These are phyloP conservation scores for Hydroisotoma schaefferi DNA, from an alignment of 2,888 invertebrate genomes.

Conservation along the genomic window DNA sequence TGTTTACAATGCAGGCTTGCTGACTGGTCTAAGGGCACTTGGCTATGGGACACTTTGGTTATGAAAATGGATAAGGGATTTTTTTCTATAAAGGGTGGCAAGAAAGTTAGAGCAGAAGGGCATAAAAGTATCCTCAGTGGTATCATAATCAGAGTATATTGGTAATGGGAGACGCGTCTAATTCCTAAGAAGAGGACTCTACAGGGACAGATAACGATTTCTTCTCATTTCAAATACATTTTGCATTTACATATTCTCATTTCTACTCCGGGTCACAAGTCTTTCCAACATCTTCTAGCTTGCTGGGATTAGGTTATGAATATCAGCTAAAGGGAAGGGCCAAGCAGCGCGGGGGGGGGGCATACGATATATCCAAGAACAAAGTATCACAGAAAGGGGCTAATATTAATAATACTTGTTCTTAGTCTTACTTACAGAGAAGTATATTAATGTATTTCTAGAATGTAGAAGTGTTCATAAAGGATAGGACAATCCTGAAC, in stretches of 20 bases:
- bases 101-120: background rate
- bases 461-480: too few species aligned
- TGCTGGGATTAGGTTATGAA: too few species aligned
- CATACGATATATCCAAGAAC: too few species aligned
- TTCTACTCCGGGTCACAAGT: too few species aligned
- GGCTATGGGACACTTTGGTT: slow-evolving; percentile 6
- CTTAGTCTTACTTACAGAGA: too few species aligned
- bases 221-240: slow-evolving; percentile 35
- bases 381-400: too few species aligned
- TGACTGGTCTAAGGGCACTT: background rate
- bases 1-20: background rate
- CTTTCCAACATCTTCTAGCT: too few species aligned
- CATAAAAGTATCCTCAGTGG: slow-evolving; percentile 25
- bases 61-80: slow-evolving; percentile 6
- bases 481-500: too few species aligned
- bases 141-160: slow-evolving; percentile 35
- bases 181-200: slow-evolving; percentile 38
- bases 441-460: too few species aligned
- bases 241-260: slow-evolving; percentile 16
- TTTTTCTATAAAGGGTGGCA: background rate
- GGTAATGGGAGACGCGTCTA: slow-evolving; percentile 28
- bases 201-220: slow-evolving; percentile 36
- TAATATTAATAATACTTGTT: too few species aligned
- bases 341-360: too few species aligned
- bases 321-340: too few species aligned